Conservation (phyloP, 2,113 vertebrate species). For the Microtus pennsylvanicus region DNA sequence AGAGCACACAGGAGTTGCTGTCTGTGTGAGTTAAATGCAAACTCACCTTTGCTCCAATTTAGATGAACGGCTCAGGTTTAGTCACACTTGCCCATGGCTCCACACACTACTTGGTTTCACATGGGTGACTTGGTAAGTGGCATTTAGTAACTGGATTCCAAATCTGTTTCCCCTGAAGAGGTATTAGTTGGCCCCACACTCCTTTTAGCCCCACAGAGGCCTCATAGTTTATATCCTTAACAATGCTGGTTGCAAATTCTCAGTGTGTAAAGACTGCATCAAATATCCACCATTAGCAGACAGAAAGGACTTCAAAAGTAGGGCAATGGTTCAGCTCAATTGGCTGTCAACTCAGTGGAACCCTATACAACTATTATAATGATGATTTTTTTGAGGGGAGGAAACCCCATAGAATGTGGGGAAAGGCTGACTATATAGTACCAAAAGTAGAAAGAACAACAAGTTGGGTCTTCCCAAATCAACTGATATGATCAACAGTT, state of each 20-base stretch:
- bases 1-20: neutral
- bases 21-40: conserved; percentile 45
- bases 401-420: neutral
- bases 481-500: neutral
- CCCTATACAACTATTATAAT: conserved; percentile 23
- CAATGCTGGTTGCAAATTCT: neutral
- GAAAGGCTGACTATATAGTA: neutral
- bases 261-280: neutral
- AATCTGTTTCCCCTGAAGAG: neutral
- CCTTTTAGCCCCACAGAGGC: neutral
- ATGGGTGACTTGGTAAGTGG: neutral
- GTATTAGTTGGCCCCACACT: neutral
- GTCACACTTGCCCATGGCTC: neutral
- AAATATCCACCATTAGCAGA: conserved; percentile 11
- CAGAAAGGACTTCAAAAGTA: neutral
- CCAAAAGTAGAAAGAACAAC: neutral
- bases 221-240: neutral
- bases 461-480: neutral
- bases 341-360: neutral
- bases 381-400: neutral
- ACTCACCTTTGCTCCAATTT: neutral
- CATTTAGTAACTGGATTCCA: neutral
- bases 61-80: neutral
- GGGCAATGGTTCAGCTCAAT: neutral
- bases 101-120: neutral